A percentile compares a stretch with the other conserved stretches of the same genome.
These are phyloP conservation scores for Aegypius monachus DNA, from an alignment of 2,113 vertebrate species.

Conservation along the genomic window DNA sequence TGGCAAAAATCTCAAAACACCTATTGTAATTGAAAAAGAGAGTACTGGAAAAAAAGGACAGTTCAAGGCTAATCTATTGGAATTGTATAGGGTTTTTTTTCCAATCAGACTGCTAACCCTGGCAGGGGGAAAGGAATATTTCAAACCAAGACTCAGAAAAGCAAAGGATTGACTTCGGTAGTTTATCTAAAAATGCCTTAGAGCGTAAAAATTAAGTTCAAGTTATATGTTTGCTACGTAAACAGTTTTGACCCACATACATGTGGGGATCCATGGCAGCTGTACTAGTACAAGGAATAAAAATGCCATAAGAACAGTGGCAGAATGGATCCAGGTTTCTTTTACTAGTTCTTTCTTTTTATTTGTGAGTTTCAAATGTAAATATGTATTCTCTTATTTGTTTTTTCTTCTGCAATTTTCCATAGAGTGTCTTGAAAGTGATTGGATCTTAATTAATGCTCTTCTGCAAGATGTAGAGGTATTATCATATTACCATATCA, in stretches of 20 bases:
- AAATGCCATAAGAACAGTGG: background rate
- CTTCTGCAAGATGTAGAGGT: background rate
- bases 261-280: background rate
- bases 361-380: background rate
- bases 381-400: background rate
- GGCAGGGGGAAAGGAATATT: background rate
- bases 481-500: background rate
- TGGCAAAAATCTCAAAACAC: background rate
- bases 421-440: background rate
- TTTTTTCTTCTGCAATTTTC: background rate
- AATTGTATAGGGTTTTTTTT: background rate
- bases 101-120: background rate
- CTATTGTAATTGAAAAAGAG: background rate
- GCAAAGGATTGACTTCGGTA: background rate
- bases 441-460: background rate
- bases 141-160: background rate
- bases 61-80: background rate
- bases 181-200: background rate
- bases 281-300: background rate
- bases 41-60: background rate
- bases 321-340: background rate
- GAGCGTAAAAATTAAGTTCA: background rate
- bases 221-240: background rate
- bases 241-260: background rate
- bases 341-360: background rate